phyloP scores from a whole-genome alignment of 2,797 vertebrate genomes.

The Etheostoma nigrum region DNA sequence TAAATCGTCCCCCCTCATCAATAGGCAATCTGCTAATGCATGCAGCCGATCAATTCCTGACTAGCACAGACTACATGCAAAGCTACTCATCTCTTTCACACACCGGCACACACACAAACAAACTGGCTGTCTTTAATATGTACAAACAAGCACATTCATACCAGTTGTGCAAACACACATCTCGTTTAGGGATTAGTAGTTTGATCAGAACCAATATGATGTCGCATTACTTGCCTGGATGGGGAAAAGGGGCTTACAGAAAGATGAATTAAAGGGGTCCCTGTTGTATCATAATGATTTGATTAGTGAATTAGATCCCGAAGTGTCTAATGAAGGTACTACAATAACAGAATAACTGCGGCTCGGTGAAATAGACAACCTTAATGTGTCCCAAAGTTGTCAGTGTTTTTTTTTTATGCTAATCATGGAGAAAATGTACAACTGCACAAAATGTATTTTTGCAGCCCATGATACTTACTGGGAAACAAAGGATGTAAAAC shows the following conservation, averaged over 20 bases:
- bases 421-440: conserved; percentile 23
- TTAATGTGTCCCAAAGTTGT: conserved; percentile 36
- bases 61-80: conserved; percentile 71
- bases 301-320: conserved; percentile 60
- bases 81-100: conserved; percentile 67
- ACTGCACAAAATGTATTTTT: neutral
- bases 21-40: conserved; percentile 90
- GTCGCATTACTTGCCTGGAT: conserved; percentile 38
- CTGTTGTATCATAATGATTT: conserved; percentile 51
- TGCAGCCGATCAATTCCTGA: conserved; percentile 84
- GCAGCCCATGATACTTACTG: neutral
- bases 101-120: neutral
- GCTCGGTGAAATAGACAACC: conserved; percentile 2
- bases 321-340: conserved; percentile 18
- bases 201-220: conserved; percentile 37
- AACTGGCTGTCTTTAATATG: conserved; percentile 6
- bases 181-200: conserved; percentile 42
- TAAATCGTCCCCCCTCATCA: conserved; percentile 87
- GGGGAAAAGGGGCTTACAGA: conserved; percentile 25
- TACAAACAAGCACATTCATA: conserved; percentile 51
- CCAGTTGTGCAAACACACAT: conserved; percentile 47
- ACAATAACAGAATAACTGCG: conserved; percentile 27
- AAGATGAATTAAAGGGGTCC: conserved; percentile 30
- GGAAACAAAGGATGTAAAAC: conserved; percentile 26
- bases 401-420: conserved; percentile 17